Evolutionary conservation across 2,888 invertebrate species (phyloP), one percentile per base, ranked within the genome.

Genomic region (Panzeria rudis): DNA sequence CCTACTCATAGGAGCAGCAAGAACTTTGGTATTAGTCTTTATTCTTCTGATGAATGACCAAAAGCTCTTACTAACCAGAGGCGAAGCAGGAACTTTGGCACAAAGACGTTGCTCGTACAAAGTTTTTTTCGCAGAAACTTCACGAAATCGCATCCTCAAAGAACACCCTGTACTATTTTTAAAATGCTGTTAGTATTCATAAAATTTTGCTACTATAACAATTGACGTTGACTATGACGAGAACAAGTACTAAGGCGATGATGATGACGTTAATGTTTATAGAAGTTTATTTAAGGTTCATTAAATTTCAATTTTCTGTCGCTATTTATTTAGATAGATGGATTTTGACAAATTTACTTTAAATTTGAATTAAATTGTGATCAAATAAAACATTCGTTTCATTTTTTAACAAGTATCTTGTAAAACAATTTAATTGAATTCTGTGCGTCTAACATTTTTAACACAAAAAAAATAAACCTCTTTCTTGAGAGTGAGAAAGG

Each of bases 271-370:
- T 77, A 72, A 78, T 54, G 78, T 82, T 82, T 35, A 79, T 85
- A 41, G 32, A 69, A 79, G 78, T 78, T 75, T 82, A 66, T 85
- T 82, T 75, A 78, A 71, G 85, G 64, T 82, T 85, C 82, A 85
- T 85, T 85, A 78, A 78, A 79, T 85, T 85, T 75, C 75, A 79
- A 75, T 79, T 77, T 79, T 62, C 23, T 84, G 64, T 79, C 75
- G 7, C 54, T 62, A 35, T 73, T 69, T 61, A 54, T 73, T 83
- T 47, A 47, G 59, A 78, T 78, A 83, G 78, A 78, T 73, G 44
- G 44, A 73, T 83, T 78, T 78, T 15, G 54, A 54, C 44, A 62
- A 83, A 78, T 61, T 78, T 61, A 78, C 23, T 72, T 83, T 25
- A 59, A 66, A 83, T 64, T 56, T 29, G 13, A 76, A 62, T 71